phyloP scores from a whole-genome alignment of 2,888 invertebrate genomes.

The Drosophila rellima region DNA sequence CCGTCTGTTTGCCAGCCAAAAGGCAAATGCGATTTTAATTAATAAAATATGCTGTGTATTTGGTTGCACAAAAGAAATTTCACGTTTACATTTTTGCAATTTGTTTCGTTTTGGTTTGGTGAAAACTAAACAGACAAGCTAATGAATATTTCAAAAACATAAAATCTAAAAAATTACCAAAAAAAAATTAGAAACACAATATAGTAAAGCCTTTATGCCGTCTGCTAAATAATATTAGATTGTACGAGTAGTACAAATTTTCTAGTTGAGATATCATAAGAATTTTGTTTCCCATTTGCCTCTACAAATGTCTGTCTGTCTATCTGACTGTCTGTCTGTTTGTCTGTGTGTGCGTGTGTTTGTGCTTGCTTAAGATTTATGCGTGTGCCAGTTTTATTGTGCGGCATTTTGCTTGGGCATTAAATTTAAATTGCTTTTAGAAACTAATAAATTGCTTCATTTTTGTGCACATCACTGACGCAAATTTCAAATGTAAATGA shows the following conservation, averaged over 20 bases:
- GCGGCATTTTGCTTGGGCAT: slow-evolving; percentile 47
- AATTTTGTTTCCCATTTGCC: slow-evolving; percentile 64
- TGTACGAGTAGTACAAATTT: slow-evolving; percentile 55
- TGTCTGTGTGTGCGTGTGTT: slow-evolving; percentile 12
- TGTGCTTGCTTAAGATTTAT: slow-evolving; percentile 66
- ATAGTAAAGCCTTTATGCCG: slow-evolving; percentile 26
- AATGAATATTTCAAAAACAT: slow-evolving; percentile 62
- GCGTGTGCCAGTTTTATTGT: slow-evolving; percentile 77
- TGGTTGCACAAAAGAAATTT: slow-evolving; percentile 78
- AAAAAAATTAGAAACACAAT: slow-evolving; percentile 5
- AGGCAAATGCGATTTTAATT: slow-evolving; percentile 80
- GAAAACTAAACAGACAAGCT: slow-evolving; percentile 53
- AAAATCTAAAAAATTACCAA: not conserved
- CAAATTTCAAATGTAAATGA: slow-evolving; percentile 26
- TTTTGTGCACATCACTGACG: slow-evolving; percentile 34
- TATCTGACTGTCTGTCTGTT: too few species aligned
- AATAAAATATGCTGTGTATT: slow-evolving; percentile 75
- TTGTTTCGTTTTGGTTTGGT: slow-evolving; percentile 44
- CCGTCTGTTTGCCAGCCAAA: slow-evolving; percentile 54
- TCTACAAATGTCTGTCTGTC: slow-evolving; percentile 31
- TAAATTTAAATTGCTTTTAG: slow-evolving; percentile 59
- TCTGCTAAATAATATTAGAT: slow-evolving; percentile 33
- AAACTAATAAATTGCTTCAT: slow-evolving; percentile 64
- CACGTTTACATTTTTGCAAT: slow-evolving; percentile 57
- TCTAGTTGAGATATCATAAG: slow-evolving; percentile 73